Evolutionary conservation across 1,140 invertebrate genomes (phyloP), one percentile per base, ranked within the genome.

Genomic region (Wiebesia pumilae): DNA sequence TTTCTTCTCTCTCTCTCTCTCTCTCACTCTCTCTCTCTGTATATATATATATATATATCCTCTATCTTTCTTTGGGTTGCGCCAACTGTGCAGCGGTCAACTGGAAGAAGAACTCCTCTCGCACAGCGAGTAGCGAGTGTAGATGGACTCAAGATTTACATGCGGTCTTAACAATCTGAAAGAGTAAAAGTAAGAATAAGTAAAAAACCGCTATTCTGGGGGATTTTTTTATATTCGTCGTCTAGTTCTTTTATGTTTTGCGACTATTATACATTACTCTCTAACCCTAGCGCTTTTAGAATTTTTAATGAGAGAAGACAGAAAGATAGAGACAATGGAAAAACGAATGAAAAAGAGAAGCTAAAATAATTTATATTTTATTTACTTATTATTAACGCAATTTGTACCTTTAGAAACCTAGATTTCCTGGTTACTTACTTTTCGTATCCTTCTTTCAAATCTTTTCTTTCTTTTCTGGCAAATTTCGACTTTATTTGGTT

Each of bases 91-190:
- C 77, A 79, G 27, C 78, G 47, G 33, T 30, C 58, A 54, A 54
- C 86, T 75, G 33, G 83, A 77, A 78, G 24, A 79, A 58, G 43
- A 65, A n/a, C 33, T 24, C 80, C 16, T 40, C 71, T 71, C 19
- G 12, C 35, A 24, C 35, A 40, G 6, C 27, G 40, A 77, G 3
- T 77, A 47, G n/a, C 88, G 77, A 71, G 82, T 88, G 87, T 88
- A 90, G 90, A 90, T 90, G 89, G 88, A 83, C 83, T 84, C 83
- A 80, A 86, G 78, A 86, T 86, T 81, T 81, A 81, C 84, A 81
- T 86, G 54, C 38, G 54, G 65, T 81, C 69, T 54, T 6, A 47
- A 30, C 67, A 81, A 58, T 24, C 71, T 27, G 38, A 7, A 33
- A 62, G 75, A 79, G 83, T 14, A 14, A 33, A 35, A 27, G 62